phyloP scores from a whole-genome alignment of 2,888 invertebrate genomes.

The Chaetogeoica ovagalla region DNA sequence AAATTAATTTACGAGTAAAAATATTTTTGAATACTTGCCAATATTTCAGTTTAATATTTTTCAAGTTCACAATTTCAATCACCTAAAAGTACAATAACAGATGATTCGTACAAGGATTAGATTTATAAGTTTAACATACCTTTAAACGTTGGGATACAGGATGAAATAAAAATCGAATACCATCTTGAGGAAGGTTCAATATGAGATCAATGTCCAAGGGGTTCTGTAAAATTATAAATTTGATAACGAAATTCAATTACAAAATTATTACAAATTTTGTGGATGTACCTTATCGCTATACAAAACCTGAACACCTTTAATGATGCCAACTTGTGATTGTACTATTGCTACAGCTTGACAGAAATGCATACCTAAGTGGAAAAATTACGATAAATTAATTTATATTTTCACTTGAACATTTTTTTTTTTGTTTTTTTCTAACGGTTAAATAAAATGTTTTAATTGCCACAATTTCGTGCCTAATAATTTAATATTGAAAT shows the following conservation, averaged over 20 bases:
- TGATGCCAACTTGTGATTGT: conserved; percentile 92
- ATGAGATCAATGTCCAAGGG: conserved; percentile 94
- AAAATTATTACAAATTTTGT: conserved; percentile 59
- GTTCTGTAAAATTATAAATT: conserved; percentile 68
- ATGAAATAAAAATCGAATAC: conserved; percentile 95
- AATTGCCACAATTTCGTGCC: no score
- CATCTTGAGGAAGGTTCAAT: conserved; percentile 94
- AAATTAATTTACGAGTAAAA: conserved; percentile 28
- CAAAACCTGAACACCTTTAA: conserved; percentile 93
- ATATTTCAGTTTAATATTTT: conserved; percentile 94
- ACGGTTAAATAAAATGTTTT: neutral
- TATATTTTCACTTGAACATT: neutral
- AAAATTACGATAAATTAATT: conserved; percentile 49
- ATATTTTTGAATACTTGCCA: conserved; percentile 68
- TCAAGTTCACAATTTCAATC: conserved; percentile 97
- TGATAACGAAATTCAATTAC: neutral
- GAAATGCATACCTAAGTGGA: conserved; percentile 91
- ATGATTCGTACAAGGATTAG: conserved; percentile 12
- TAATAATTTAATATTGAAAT: no score
- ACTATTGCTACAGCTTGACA: conserved; percentile 95
- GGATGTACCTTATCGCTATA: conserved; percentile 89
- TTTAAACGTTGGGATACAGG: conserved; percentile 69
- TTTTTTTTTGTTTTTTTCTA: neutral
- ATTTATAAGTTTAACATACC: conserved; percentile 59
- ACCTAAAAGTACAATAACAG: conserved; percentile 63